phyloP scores from a whole-genome alignment of 2,888 invertebrate genomes.

The Eurytoma californica region DNA sequence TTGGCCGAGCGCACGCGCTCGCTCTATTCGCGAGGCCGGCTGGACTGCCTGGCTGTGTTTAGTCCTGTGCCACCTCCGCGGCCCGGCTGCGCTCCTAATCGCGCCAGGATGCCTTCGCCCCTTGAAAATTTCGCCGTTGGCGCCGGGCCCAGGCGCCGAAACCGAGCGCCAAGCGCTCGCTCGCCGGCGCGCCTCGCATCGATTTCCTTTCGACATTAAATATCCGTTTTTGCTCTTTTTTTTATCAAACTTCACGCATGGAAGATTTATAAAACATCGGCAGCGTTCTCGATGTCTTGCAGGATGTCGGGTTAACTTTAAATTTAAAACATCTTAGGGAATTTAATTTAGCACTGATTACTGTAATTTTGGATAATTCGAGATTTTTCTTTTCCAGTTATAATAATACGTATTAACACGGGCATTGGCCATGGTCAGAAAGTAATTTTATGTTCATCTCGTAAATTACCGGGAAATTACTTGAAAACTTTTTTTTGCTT shows the following conservation, averaged over 20 bases:
- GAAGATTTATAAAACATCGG: no score
- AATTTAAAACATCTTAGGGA: slow-evolving; percentile 28
- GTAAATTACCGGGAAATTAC: background rate
- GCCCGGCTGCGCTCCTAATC: slow-evolving; percentile 70
- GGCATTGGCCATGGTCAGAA: background rate
- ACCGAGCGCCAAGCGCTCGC: background rate
- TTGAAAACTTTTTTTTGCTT: no score
- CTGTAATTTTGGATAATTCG: slow-evolving; percentile 13
- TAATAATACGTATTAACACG: background rate
- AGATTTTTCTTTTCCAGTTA: background rate
- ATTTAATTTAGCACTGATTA: slow-evolving; percentile 37
- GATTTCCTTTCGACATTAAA: background rate
- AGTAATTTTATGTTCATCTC: slow-evolving; percentile 4
- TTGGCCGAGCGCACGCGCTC: slow-evolving; percentile 53
- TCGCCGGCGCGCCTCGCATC: slow-evolving; percentile 2
- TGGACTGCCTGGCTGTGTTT: slow-evolving; percentile 24
- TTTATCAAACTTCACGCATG: background rate
- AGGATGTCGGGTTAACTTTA: no score
- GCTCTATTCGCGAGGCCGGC: slow-evolving; percentile 50
- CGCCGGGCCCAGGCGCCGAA: slow-evolving; percentile 35
- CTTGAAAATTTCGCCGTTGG: slow-evolving; percentile 65
- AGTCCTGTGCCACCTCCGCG: slow-evolving; percentile 72
- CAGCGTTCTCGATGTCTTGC: background rate
- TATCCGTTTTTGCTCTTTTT: background rate
- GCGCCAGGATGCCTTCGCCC: slow-evolving; percentile 71